Evolutionary conservation across 2,888 invertebrate genomes (phyloP).

Genomic region (Epinotia brunnichana): DNA sequence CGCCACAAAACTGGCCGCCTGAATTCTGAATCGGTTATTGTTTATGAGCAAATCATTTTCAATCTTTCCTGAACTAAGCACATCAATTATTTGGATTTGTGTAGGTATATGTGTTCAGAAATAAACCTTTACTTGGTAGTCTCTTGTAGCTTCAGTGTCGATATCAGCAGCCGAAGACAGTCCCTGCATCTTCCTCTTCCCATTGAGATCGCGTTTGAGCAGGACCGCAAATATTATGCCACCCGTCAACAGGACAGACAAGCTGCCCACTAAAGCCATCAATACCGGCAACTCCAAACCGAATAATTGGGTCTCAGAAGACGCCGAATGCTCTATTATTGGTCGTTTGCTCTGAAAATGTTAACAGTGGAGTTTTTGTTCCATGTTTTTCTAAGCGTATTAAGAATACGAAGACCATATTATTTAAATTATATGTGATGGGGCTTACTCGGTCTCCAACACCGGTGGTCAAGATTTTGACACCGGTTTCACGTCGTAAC

Average conservation of each 20-base stretch:
- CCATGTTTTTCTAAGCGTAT: background rate
- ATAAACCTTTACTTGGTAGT: slow-evolving; percentile 88
- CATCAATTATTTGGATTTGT: slow-evolving; percentile 12
- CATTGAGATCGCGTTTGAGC: slow-evolving; percentile 89
- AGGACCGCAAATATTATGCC: slow-evolving; percentile 78
- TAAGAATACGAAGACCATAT: background rate
- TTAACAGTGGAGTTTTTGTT: slow-evolving; percentile 8
- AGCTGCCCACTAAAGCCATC: slow-evolving; percentile 70
- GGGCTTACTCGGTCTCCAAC: slow-evolving; percentile 90
- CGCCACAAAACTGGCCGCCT: background rate
- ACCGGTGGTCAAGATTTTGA: slow-evolving; percentile 88
- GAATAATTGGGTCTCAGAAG: slow-evolving; percentile 59
- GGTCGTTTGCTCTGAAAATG: slow-evolving; percentile 71
- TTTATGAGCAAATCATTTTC: too few relatives aligned
- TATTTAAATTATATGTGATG: background rate
- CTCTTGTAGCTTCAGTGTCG: slow-evolving; percentile 95
- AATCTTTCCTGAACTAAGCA: background rate
- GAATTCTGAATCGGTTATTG: background rate
- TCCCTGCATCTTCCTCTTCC: slow-evolving; percentile 92
- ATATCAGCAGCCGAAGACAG: slow-evolving; percentile 84
- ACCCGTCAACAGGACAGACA: slow-evolving; percentile 71
- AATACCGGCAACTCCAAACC: slow-evolving; percentile 70
- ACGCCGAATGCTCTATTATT: slow-evolving; percentile 64
- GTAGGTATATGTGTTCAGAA: slow-evolving; percentile 24
- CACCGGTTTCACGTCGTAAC: slow-evolving; percentile 86